Evolutionary conservation across 2,113 vertebrate species (phyloP), one percentile per base, ranked within the genome.

Genomic region (Ancistrus triradiatus): DNA sequence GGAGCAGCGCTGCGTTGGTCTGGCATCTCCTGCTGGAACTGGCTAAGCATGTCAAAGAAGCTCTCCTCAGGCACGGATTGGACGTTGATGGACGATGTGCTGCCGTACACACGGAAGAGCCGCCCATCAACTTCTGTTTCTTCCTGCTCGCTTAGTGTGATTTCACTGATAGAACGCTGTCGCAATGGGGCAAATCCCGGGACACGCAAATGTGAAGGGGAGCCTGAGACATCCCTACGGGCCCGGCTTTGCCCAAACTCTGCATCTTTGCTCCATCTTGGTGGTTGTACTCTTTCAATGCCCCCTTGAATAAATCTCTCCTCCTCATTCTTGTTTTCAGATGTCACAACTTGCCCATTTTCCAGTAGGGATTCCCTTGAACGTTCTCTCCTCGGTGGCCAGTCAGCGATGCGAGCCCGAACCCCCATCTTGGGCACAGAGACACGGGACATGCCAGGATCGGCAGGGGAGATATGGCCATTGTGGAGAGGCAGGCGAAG

Each of bases 341-440:
- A 75, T 66, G 69, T 70, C 17, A 65, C 64, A n/a, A 79, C 71
- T 31, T 82, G 77, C 1, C 83, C 82, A 7, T 82, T 82, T 42
- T 86, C 88, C 1, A 74, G 74, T 6, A 75, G 79, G 0, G 86
- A 84, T 11, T 95, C 92, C 57, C 86, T 84, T 11, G 89, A 79
- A 11, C 83, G 74, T 0, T 91, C 89, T 2, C 91, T 87, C 5
- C 91, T 91, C 0, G 95, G 95, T 0, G 95, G 94, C 95, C 95
- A 98, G 59, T 98, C 92, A 0, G 91, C 90, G 1, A 96, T 93
- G 52, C 93, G 85, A 1, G 93, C 95, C 0, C 92, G 88, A 0
- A 97, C 93, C 0, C 95, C 95, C 94, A 98, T 98, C 72, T 95
- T 96, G 53, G 95, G 95, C 70, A 95, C 80, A 0, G 85, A 88